Evolutionary conservation across 2,797 vertebrate species (phyloP), one percentile per base, ranked within the genome.

Genomic region (Coreius guichenoti): DNA sequence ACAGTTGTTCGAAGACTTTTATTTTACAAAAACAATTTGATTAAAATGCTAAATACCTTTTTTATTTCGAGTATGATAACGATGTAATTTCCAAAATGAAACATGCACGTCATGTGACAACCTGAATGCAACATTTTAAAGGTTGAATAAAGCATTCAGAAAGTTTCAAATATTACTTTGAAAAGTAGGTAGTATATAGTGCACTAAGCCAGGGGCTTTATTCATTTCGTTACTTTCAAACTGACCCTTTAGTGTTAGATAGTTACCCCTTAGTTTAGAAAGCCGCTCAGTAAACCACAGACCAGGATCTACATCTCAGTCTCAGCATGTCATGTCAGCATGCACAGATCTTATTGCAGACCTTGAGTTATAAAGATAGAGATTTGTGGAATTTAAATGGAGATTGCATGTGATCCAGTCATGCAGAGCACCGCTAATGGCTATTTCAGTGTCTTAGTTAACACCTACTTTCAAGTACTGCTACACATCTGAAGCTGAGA

Each of bases 371-470:
- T 39, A 77, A 49, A 61, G 83, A 74, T 69, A 19, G 2, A 79
- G 39, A 74, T 84, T 86, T 88, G 73, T 54, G 36, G 73, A 75
- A 86, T 86, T 86, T 80, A 69, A 67, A 70, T 73, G 63, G 75
- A 70, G 69, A 83, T 78, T 76, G 74, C 54, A 86, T 84, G 73
- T 74, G 76, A 83, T 88, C 77, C 86, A 63, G 56, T 43, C 83
- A 84, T 49, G 83, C 83, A 70, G 75, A 83, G 65, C 82, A 43
- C 75, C 43, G 21, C 56, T 84, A 84, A 77, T 87, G 81, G 73
- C 74, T 86, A 82, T 81, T 87, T 87, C 80, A 80, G 81, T 82
- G 83, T 85, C 80, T 88, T 88, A 89, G 80, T 85, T 84, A 87
- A 82, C 81, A 82, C 82, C 54, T 80, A 76, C 79, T 83, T 49